These are phyloP conservation scores for Brachycybe producta DNA, from an alignment of 2,888 invertebrate species.

Conservation along the genomic window DNA sequence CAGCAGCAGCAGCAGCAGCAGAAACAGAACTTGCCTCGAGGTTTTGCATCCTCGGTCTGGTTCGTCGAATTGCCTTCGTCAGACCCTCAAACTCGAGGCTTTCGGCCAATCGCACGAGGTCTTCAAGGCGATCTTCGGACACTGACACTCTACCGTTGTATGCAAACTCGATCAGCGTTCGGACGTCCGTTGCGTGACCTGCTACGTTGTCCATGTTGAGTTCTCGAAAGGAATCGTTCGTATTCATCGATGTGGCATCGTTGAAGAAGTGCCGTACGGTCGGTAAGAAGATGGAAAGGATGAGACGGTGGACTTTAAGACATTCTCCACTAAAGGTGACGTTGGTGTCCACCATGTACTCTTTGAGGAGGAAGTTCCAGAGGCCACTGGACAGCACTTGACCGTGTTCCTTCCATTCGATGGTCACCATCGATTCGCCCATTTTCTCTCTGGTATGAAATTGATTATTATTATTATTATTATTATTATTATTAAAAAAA, in stretches of 20 bases:
- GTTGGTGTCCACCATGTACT: constrained; percentile 5
- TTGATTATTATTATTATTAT: too few relatives aligned
- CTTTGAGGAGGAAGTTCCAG: not conserved
- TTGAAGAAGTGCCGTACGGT: not conserved
- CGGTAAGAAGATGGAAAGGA: constrained; percentile 2
- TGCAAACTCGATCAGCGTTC: constrained; percentile 1
- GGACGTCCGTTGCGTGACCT: not conserved
- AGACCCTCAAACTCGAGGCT: constrained; percentile 3
- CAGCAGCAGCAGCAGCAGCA: too few relatives aligned
- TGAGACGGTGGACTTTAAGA: not conserved
- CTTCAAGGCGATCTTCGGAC: not conserved
- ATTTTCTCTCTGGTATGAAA: too few relatives aligned
- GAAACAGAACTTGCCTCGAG: too few relatives aligned
- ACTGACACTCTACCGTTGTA: constrained; percentile 3
- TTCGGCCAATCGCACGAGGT: not conserved
- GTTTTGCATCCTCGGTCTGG: too few relatives aligned
- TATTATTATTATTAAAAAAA: not conserved
- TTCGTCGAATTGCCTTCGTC: not conserved
- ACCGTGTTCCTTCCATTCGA: not conserved
- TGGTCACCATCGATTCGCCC: too few relatives aligned
- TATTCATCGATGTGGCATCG: not conserved
- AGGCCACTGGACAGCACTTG: not conserved
- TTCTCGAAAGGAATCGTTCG: too few relatives aligned
- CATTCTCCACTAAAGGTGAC: not conserved
- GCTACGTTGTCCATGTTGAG: constrained; percentile 6